Base-by-base conservation (phyloP, 2,113 vertebrate species). In the Bagarius yarrelli region DNA sequence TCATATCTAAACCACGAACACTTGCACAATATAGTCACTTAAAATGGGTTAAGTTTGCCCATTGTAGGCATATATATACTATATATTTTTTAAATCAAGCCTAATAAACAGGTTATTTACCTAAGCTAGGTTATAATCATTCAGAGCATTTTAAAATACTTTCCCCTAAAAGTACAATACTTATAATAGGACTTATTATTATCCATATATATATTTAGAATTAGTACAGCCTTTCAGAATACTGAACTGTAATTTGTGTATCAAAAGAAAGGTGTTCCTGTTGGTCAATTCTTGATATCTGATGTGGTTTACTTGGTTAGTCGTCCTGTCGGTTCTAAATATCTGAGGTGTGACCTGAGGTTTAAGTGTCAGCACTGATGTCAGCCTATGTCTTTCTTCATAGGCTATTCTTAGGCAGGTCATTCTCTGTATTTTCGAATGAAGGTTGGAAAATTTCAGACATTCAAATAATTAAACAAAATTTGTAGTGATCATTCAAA, bases 291-390 rank as follows among this genome's bases (percentile, higher is more conserved):
- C 4, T 23, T 52, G 60, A 78, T 55, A 25, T 64, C 36, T 15
- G 44, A 55, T 90, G 90, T 88, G 89, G 90, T 90, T 86, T 90
- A 82, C 60, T 85, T 76, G 57, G 81, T 44, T 84, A 36, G 36
- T 63, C 11, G 76, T 47, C 18, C 12, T 55, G 19, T 47, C 36
- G 4, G 4, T 18, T 67, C 2, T 8, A 23, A 27, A 63, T 50
- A 82, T 80, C 16, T 85, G 87, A 75, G 84, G 84, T 84, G 85
- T 83, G 82, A 73, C 83, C 86, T 83, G 84, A 81, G 84, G 84
- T 85, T 83, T 72, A 30, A 60, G 8, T n/a, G 40, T 55, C 21
- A 30, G 23, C 66, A n/a, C 23, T 71, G 21, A 66, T 27, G 5
- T 32, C 4, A 6, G 9, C 9, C 34, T 23, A 25, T 70, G n/a